Percentiles rank a stretch among this genome's conserved stretches.
These are phyloP conservation scores for Ciona savignyi DNA, from an alignment of 23 tunicate species.

Conservation along the genomic window DNA sequence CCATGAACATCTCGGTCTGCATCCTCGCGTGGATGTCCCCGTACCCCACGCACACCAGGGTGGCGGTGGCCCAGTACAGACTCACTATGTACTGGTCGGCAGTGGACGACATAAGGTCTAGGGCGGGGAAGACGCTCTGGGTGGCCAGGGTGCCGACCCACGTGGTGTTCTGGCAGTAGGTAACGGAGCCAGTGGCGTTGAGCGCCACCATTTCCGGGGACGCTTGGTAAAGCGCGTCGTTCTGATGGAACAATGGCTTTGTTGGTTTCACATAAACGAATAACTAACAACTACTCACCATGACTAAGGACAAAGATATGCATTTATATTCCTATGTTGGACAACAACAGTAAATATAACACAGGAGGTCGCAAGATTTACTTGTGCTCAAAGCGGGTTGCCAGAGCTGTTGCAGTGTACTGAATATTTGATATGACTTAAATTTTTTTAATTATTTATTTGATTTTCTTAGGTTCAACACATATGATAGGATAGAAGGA, in stretches of 20 bases:
- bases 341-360: too few relatives aligned
- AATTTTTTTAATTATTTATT: too few relatives aligned
- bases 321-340: too few relatives aligned
- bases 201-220: slow-evolving; percentile 13
- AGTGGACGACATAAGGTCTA: slow-evolving; percentile 28
- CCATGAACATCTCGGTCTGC: slow-evolving; percentile 48
- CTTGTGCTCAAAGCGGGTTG: too few relatives aligned
- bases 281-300: too few relatives aligned
- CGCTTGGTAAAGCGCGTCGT: slow-evolving; percentile 16
- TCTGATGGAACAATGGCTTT: not conserved
- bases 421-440: too few relatives aligned
- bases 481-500: too few relatives aligned
- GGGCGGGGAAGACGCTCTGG: slow-evolving; percentile 26
- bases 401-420: too few relatives aligned
- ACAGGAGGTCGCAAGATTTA: too few relatives aligned
- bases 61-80: slow-evolving; percentile 83
- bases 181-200: slow-evolving; percentile 27
- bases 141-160: slow-evolving; percentile 50
- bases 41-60: slow-evolving; percentile 67
- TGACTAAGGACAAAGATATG: too few relatives aligned
- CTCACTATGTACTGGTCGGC: slow-evolving; percentile 73
- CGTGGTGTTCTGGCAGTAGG: slow-evolving; percentile 46
- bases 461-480: too few relatives aligned
- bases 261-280: not conserved
- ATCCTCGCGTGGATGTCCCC: slow-evolving; percentile 61